phyloP scores from a whole-genome alignment of 2,797 vertebrate genomes.

The Hippopotamyrus pictus region DNA sequence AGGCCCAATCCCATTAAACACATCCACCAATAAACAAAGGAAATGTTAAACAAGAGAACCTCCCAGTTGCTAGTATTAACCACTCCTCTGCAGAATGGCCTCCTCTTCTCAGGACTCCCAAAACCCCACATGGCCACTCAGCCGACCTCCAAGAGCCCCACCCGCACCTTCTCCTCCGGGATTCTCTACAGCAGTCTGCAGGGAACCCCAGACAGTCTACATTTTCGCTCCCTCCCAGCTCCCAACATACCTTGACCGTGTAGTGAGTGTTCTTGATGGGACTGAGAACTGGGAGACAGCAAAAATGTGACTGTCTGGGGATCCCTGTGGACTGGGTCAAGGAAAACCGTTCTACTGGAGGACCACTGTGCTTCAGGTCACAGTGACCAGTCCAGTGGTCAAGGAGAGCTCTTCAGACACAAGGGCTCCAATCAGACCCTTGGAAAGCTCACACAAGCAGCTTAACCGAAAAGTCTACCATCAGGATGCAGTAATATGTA shows the following conservation, averaged over 20 bases:
- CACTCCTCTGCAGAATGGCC: conserved; percentile 55
- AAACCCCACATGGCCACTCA: conserved; percentile 8
- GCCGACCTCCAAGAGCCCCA: not conserved
- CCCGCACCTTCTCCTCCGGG: not conserved
- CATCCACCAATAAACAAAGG: conserved; percentile 75
- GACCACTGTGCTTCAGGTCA: conserved; percentile 50
- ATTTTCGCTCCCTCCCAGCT: not conserved
- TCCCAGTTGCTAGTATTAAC: conserved; percentile 69
- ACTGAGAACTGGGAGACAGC: not conserved
- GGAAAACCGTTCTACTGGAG: conserved; percentile 32
- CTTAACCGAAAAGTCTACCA: not conserved
- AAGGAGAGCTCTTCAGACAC: not conserved
- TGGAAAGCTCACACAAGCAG: not conserved
- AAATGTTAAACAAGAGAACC: conserved; percentile 77
- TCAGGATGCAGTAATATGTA: not conserved
- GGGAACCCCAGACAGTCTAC: not conserved
- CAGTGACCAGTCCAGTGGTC: not conserved
- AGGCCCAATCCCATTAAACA: conserved; percentile 75
- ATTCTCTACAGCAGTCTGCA: not conserved
- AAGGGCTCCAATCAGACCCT: not conserved
- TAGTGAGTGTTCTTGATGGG: not conserved
- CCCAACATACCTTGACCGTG: not conserved
- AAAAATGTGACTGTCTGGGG: not conserved
- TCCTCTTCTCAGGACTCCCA: conserved; percentile 35
- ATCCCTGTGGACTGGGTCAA: not conserved